Conservation (phyloP, 2,113 vertebrate species). For the Noturus placidus region DNA sequence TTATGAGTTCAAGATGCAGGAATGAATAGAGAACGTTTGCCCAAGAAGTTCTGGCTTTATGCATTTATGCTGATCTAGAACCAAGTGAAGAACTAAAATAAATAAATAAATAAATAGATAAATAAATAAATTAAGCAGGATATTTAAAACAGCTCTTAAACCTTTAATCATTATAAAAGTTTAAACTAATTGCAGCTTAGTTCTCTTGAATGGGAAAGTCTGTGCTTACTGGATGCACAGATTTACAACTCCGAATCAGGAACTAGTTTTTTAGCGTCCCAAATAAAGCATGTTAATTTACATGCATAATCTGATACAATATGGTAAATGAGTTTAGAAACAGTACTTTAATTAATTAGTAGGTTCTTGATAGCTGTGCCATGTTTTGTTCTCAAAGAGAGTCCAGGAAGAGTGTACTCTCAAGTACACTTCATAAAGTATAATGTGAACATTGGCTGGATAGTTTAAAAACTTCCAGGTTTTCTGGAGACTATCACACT, state of each 20-base stretch:
- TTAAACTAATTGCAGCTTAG: not conserved
- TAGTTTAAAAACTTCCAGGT: too few relatives aligned
- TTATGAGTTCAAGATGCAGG: slow-evolving; percentile 9
- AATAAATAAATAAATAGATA: not conserved
- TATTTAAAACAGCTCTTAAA: slow-evolving; percentile 15
- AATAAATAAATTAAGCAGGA: not conserved
- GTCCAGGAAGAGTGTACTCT: too few relatives aligned
- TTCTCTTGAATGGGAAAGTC: not conserved
- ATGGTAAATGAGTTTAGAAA: too few relatives aligned
- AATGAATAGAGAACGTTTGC: slow-evolving; percentile 12
- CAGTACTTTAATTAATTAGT: too few relatives aligned
- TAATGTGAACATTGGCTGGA: too few relatives aligned
- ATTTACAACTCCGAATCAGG: not conserved
- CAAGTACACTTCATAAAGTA: too few relatives aligned
- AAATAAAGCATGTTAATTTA: not conserved
- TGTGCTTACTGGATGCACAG: not conserved
- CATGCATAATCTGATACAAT: too few relatives aligned
- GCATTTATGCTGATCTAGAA: not conserved
- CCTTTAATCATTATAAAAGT: not conserved
- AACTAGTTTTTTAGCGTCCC: not conserved
- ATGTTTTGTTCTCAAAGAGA: too few relatives aligned
- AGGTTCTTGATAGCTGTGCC: too few relatives aligned
- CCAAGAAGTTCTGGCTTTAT: not conserved
- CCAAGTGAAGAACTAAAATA: not conserved
- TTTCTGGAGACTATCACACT: not conserved